Conservation (phyloP, 2,113 vertebrate species). For the Alethe diademata region DNA sequence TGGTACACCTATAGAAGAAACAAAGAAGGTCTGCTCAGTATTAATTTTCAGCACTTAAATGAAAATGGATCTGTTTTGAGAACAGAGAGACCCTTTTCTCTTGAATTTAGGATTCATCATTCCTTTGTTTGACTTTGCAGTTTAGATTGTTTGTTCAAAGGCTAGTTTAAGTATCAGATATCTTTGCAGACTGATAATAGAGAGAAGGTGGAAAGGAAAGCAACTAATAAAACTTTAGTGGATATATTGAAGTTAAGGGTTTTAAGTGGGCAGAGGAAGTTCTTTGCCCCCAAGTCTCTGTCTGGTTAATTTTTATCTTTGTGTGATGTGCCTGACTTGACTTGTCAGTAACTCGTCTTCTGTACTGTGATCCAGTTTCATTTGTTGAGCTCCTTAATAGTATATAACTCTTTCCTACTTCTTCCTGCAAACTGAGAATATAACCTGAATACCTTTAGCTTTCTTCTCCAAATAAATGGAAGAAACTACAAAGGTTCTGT, state of each 20-base stretch:
- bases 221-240: background rate
- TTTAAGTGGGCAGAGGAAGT: background rate
- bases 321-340: background rate
- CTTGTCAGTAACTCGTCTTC: conserved; percentile 20
- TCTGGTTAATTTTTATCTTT: conserved; percentile 7
- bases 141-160: background rate
- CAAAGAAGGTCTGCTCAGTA: background rate
- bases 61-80: background rate
- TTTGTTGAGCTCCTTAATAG: background rate
- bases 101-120: background rate
- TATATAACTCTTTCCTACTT: background rate
- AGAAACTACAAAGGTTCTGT: background rate
- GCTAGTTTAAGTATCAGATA: background rate
- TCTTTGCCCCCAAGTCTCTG: conserved; percentile 1
- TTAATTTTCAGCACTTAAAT: background rate
- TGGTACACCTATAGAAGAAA: background rate
- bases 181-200: background rate
- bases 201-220: background rate
- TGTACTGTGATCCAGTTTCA: background rate
- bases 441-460: background rate
- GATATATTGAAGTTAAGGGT: background rate
- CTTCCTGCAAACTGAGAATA: background rate
- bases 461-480: background rate
- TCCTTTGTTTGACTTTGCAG: background rate
- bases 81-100: background rate